Base-by-base conservation (phyloP, 2,113 vertebrate genomes). In the Nothoprocta pentlandii region DNA sequence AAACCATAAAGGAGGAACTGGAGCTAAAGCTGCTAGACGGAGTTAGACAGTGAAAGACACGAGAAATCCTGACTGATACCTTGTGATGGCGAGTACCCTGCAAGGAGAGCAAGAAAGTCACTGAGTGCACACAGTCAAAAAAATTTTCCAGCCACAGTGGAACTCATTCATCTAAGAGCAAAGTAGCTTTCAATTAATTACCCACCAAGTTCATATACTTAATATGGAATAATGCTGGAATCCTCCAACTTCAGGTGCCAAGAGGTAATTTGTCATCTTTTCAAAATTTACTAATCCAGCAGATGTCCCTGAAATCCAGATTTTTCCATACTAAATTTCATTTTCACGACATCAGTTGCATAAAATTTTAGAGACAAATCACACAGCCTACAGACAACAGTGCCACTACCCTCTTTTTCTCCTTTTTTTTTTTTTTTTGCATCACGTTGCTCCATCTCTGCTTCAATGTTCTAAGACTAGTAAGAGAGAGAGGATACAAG, bases 401-500 rank as follows among this genome's bases (percentile, higher is more conserved):
- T 4, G 26, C 28, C 54, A 44, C 42, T 10, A 44, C 42, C 11
- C 30, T 13, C 54, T 16, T 25, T 25, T 15, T 9, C 9, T 53
- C 90, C 36, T 80, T 34, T 54, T 25, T 3, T 6, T 73, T 62
- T 20, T 71, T n/a, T 11, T 66, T 87, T 80, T 58, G 77, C 80
- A 90, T 94, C 39, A 81, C 58, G 56, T 93, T 80, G 51, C 64
- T 94, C 36, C 61, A 80, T 10, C 54, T 70, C 44, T 41, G 42
- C 26, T 89, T 49, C 59, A 76, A 36, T 85, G 64, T 44, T 89
- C 61, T 82, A 79, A 84, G 9, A 51, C 58, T 70, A 95, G 91
- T 78, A 80, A 84, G 92, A 85, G 39, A 76, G 63, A 85, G n/a
- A 76, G 64, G 62, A 81, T 4, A 63, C 70, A 77, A 89, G 94